Evolutionary conservation across 1,140 invertebrate genomes (phyloP).

Genomic region (Drosophila rhopaloa): DNA sequence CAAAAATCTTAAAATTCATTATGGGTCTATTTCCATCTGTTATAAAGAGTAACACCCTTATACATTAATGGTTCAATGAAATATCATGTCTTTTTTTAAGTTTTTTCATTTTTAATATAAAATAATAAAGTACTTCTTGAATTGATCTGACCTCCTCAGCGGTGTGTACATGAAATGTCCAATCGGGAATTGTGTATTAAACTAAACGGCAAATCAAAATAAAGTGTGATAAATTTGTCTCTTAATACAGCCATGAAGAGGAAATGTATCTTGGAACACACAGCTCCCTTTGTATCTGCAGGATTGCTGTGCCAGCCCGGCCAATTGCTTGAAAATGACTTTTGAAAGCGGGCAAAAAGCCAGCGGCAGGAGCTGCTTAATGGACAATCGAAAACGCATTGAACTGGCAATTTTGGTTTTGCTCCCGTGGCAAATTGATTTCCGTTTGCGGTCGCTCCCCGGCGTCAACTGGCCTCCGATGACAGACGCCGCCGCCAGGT

Average conservation of each 20-base stretch:
- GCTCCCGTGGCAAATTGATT: conserved; percentile 71
- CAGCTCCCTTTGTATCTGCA: neutral
- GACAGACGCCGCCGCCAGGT: conserved; percentile 57
- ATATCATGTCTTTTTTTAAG: too few species aligned
- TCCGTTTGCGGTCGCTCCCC: conserved; percentile 66
- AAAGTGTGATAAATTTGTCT: too few species aligned
- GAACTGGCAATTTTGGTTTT: conserved; percentile 77
- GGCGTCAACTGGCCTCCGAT: conserved; percentile 45
- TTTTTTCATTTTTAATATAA: too few species aligned
- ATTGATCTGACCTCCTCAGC: too few species aligned
- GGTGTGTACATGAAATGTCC: too few species aligned
- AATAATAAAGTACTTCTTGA: too few species aligned
- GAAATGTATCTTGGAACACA: neutral
- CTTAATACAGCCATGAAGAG: neutral
- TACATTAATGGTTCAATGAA: too few species aligned
- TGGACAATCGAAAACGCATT: conserved; percentile 83
- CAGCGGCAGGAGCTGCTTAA: conserved; percentile 61
- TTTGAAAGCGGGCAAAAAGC: conserved; percentile 65
- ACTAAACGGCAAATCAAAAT: too few species aligned
- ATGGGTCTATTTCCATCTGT: too few species aligned
- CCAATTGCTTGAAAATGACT: conserved; percentile 82
- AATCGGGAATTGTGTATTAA: too few species aligned
- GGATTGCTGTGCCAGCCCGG: conserved; percentile 54
- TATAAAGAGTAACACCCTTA: too few species aligned
- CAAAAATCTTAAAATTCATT: too few species aligned